Percentiles rank a stretch among this genome's conserved stretches.
phyloP scores from a whole-genome alignment of 2,113 vertebrate genomes.

The Oncorhynchus nerka region DNA sequence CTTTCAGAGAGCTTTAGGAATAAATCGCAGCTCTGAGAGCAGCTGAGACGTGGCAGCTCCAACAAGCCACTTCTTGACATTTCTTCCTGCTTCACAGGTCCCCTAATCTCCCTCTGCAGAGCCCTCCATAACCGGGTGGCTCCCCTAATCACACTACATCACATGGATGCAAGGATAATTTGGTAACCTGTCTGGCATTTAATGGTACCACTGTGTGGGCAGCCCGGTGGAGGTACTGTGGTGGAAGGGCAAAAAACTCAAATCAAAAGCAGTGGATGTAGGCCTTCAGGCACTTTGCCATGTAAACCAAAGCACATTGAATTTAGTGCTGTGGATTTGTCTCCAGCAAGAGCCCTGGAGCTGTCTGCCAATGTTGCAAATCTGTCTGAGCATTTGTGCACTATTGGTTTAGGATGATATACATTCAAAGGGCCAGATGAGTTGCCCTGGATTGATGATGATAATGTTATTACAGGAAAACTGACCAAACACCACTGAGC shows the following conservation, averaged over 20 bases:
- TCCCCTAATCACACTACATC: constrained; percentile 8
- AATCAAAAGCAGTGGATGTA: constrained; percentile 15
- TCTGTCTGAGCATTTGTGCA: constrained; percentile 22
- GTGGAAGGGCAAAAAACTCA: neutral
- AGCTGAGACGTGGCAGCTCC: constrained; percentile 4
- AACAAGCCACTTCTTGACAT: constrained; percentile 21
- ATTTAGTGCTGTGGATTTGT: constrained; percentile 29
- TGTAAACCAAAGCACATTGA: constrained; percentile 21
- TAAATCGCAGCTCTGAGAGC: neutral
- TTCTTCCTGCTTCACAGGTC: constrained; percentile 6
- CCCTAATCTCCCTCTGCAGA: constrained; percentile 5
- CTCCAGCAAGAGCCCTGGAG: constrained; percentile 12
- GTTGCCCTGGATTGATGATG: neutral
- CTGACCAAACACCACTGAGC: constrained; percentile 7
- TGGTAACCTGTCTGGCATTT: neutral
- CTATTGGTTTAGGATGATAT: constrained; percentile 13
- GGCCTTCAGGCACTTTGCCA: constrained; percentile 10
- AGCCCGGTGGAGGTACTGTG: neutral
- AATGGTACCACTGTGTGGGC: constrained; percentile 13
- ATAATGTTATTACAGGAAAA: constrained; percentile 18
- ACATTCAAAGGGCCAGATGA: neutral
- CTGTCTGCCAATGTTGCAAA: constrained; percentile 34
- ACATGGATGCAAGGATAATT: constrained; percentile 8
- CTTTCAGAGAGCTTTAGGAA: constrained; percentile 8
- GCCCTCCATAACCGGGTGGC: constrained; percentile 1